These are phyloP conservation scores for Cuculus canorus DNA, from an alignment of 2,797 vertebrate species.

Conservation along the genomic window DNA sequence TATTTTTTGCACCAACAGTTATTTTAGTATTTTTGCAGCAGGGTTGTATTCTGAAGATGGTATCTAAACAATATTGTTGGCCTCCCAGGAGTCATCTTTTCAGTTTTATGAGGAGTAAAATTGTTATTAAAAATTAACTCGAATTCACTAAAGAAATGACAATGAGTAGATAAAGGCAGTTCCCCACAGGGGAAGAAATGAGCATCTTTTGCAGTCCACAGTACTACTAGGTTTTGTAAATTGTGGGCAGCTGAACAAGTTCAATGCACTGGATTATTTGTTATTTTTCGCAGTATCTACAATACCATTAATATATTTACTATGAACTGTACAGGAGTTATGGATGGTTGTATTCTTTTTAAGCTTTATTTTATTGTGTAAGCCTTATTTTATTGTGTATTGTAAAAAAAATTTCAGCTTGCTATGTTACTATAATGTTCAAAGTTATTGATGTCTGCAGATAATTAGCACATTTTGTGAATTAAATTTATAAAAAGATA, in stretches of 20 bases:
- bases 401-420: conserved; percentile 6
- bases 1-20: neutral
- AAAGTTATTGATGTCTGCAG: conserved; percentile 16
- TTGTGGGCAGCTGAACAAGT: neutral
- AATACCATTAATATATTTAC: neutral
- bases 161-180: neutral
- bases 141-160: neutral
- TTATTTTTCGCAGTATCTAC: neutral
- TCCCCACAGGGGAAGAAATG: neutral
- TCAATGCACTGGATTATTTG: neutral
- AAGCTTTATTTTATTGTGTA: neutral
- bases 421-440: neutral
- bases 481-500: conserved; percentile 28
- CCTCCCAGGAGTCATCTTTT: neutral
- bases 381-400: conserved; percentile 2
- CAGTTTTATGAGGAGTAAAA: neutral
- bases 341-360: neutral
- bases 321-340: neutral
- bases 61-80: neutral
- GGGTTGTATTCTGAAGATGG: neutral
- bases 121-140: conserved; percentile 1
- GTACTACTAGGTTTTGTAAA: neutral
- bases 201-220: neutral
- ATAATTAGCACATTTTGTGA: conserved; percentile 37
- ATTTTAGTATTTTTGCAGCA: neutral